phyloP scores from a whole-genome alignment of 2,113 vertebrate genomes.

The Syngnathus typhle region DNA sequence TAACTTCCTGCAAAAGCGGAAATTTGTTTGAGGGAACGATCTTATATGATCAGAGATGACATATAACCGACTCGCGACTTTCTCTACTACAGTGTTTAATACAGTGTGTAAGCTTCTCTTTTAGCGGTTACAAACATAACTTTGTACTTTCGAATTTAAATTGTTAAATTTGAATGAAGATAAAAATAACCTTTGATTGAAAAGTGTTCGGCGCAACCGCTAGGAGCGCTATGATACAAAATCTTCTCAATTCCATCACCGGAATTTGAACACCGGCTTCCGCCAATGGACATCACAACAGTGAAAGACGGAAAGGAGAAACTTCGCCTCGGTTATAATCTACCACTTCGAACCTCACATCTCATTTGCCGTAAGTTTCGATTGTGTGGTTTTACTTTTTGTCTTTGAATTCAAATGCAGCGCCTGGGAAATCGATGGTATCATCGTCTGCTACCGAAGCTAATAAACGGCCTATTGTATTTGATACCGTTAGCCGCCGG shows the following conservation, averaged over 20 bases:
- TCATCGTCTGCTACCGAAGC: conserved; percentile 41
- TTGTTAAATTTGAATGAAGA: not conserved
- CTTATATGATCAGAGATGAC: conserved; percentile 13
- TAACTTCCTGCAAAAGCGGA: conserved; percentile 19
- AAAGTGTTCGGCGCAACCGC: not conserved
- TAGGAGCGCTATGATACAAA: not conserved
- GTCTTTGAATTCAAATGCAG: not conserved
- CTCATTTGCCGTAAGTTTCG: conserved; percentile 26
- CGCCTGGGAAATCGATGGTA: not conserved
- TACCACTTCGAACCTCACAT: not conserved
- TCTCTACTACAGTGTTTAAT: not conserved
- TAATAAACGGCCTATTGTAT: conserved; percentile 23
- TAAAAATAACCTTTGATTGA: not conserved
- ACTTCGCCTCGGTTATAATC: not conserved
- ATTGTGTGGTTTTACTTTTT: not conserved
- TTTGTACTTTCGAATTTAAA: not conserved
- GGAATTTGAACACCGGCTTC: conserved; percentile 45
- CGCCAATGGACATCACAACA: conserved; percentile 14
- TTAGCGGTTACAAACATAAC: not conserved
- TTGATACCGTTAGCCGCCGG: conserved; percentile 15
- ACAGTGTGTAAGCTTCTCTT: not conserved
- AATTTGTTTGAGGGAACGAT: not conserved
- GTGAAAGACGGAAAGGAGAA: conserved; percentile 55
- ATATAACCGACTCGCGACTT: not conserved
- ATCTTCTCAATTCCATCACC: conserved; percentile 16